These are phyloP conservation scores for Capricornis sumatraensis DNA, from an alignment of 2,113 vertebrate genomes.

Conservation along the genomic window DNA sequence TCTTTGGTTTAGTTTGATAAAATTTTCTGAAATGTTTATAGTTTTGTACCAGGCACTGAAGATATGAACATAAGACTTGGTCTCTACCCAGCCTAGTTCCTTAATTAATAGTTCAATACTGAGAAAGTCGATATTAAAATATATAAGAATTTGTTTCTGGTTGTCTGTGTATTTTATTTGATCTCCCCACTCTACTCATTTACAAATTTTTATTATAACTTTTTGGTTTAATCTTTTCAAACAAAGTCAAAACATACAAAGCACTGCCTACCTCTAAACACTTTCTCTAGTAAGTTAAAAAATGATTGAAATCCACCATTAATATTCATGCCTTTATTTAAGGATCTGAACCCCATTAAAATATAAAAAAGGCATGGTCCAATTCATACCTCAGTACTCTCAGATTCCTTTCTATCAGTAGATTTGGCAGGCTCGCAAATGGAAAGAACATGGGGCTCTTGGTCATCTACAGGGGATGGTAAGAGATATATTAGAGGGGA, in stretches of 20 bases:
- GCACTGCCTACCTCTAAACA: not conserved
- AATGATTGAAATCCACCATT: not conserved
- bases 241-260: not conserved
- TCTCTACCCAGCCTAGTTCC: not conserved
- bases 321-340: not conserved
- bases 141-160: not conserved
- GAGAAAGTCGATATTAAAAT: not conserved
- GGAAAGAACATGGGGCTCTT: not conserved
- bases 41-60: not conserved
- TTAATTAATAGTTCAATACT: not conserved
- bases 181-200: not conserved
- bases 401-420: not conserved
- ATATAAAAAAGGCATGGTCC: not conserved
- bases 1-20: not conserved
- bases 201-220: not conserved
- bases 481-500: not conserved
- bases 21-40: not conserved
- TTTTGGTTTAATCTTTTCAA: conserved; percentile 27
- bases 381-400: not conserved
- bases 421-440: not conserved
- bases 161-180: not conserved
- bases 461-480: not conserved
- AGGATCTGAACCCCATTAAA: not conserved
- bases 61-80: not conserved
- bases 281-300: not conserved